Base-by-base conservation (phyloP, 2,113 vertebrate genomes). In the Clarias macrocephalus region DNA sequence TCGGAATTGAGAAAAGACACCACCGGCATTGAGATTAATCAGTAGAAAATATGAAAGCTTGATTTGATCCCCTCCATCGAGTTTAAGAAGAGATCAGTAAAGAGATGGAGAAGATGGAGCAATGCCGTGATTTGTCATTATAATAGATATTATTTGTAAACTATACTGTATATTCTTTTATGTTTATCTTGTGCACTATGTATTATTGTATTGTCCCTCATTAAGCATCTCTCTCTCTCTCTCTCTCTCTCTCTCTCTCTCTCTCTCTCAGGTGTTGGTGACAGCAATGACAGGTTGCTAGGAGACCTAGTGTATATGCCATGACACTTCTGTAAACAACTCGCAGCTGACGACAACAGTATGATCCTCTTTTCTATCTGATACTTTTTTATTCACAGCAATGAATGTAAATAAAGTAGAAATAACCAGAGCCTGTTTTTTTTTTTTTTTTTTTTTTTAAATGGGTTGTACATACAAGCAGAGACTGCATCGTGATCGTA, bases 241-340 rank as follows among this genome's bases (percentile, higher is more conserved):
- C 66, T 60, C 30, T 73, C 48, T 37, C 85, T 87, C 90, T 75
- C n/a, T 75, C 57, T 65, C 56, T 59, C 76, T 28, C 33, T 25
- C 68, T 42, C 25, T 83, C 37, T 30, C 87, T 89, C 90, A 90
- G 85, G 86, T 89, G 88, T 73, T 80, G 63, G 23, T 91, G 89
- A 91, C 86, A 87, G 83, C 81, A 76, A 81, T 84, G 79, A 33
- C 25, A 10, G 25, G 85, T 91, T 86, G 79, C 88, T 56, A 80
- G 83, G 87, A 33, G 73, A 87, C 88, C 76, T 25, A 7, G 48
- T 48, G 48, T 48, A 76, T 72, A 48, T 60, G n/a, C 25, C 66
- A 76, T 28, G 28, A 75, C 62, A 82, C 33, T 25, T 84, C 62
- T 84, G 65, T 82, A 63, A 86, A 52, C 76, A 88, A 52, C 30